phyloP scores from a whole-genome alignment of 2,888 invertebrate genomes.

The Spialia ferax region DNA sequence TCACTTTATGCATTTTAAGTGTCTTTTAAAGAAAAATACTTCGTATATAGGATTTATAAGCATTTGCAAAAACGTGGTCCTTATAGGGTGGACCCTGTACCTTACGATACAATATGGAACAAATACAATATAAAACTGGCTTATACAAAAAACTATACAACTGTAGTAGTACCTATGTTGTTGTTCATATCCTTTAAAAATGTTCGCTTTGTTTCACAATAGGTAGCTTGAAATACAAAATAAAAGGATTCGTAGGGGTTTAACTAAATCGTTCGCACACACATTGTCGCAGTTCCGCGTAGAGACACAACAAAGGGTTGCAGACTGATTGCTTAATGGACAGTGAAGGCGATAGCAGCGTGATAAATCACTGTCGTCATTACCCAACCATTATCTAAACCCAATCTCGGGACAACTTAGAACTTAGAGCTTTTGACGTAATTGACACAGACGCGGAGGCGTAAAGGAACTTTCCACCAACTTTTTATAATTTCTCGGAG shows the following conservation, averaged over 20 bases:
- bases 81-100: no score
- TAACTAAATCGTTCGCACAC: slow-evolving; percentile 36
- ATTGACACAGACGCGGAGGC: slow-evolving; percentile 59
- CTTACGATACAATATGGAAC: no score
- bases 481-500: neutral
- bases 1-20: no score
- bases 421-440: slow-evolving; percentile 66
- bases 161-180: no score
- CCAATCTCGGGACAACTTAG: slow-evolving; percentile 77
- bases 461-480: slow-evolving; percentile 11
- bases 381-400: slow-evolving; percentile 84
- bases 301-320: slow-evolving; percentile 75
- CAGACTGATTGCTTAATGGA: slow-evolving; percentile 82
- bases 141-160: no score
- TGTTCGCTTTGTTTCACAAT: slow-evolving; percentile 1
- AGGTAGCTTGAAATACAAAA: slow-evolving; percentile 13
- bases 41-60: no score
- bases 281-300: slow-evolving; percentile 40
- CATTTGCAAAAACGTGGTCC: no score
- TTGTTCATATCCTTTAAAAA: neutral
- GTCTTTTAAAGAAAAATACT: no score
- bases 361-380: slow-evolving; percentile 86
- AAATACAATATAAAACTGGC: no score
- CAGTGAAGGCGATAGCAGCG: slow-evolving; percentile 84
- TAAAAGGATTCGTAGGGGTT: slow-evolving; percentile 24